A percentile compares a stretch with the other conserved stretches of the same genome.
phyloP scores from a whole-genome alignment of 2,797 vertebrate species.

The Characodon lateralis region DNA sequence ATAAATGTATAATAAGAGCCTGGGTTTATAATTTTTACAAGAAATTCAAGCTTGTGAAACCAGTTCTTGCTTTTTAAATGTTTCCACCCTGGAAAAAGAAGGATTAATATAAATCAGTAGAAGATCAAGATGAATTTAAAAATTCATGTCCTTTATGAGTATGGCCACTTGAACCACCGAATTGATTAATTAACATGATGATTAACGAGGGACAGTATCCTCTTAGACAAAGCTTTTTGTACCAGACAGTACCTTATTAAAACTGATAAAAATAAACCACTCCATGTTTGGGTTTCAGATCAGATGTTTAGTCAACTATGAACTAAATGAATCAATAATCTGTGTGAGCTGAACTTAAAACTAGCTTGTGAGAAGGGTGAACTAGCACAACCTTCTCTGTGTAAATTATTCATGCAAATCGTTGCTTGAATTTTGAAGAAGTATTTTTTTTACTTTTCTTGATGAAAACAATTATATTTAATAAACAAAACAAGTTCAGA shows the following conservation, averaged over 20 bases:
- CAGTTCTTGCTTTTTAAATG: background rate
- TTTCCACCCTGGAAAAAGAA: background rate
- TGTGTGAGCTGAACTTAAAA: too few relatives aligned
- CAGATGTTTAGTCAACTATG: background rate
- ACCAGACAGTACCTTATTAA: background rate
- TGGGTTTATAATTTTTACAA: background rate
- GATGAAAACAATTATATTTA: background rate
- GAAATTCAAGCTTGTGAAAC: background rate
- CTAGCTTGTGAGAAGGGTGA: background rate
- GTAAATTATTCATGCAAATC: background rate
- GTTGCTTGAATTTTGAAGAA: background rate
- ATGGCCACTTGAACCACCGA: background rate
- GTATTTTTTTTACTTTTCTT: background rate
- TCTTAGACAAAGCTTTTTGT: background rate
- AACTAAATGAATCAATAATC: background rate
- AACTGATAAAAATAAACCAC: background rate
- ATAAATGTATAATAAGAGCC: background rate
- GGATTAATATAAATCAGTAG: background rate
- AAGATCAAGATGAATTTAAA: background rate
- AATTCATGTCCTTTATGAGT: background rate
- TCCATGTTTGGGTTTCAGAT: conserved; percentile 1
- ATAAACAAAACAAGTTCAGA: background rate
- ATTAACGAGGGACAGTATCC: background rate
- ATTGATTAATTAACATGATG: conserved; percentile 1
- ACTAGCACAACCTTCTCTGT: background rate